Conservation (phyloP, 2,797 vertebrate genomes). For the Spinus olivaceus region DNA sequence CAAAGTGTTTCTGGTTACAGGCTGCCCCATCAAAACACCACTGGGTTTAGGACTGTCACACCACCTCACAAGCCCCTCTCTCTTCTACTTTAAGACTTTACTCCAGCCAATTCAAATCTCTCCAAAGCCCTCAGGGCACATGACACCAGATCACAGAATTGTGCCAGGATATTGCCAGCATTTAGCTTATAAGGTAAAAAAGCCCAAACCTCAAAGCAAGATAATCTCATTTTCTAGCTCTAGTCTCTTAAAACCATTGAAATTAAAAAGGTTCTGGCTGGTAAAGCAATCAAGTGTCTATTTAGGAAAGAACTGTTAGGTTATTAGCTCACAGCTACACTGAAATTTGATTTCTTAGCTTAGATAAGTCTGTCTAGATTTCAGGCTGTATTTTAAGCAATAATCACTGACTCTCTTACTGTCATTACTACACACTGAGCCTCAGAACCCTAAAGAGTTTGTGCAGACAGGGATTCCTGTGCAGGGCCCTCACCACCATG, state of each 20-base stretch:
- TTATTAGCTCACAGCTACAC: background rate
- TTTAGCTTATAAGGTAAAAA: background rate
- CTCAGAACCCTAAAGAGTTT: background rate
- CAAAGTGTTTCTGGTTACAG: background rate
- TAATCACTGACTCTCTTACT: background rate
- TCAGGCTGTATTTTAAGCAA: background rate
- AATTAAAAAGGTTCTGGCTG: background rate
- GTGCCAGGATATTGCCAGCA: background rate
- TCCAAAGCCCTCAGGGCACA: background rate
- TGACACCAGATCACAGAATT: background rate
- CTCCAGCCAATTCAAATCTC: background rate
- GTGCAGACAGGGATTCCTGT: background rate
- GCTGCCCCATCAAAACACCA: background rate
- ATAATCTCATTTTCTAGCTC: background rate
- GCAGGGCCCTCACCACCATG: background rate
- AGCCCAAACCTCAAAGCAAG: background rate
- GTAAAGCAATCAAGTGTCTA: background rate
- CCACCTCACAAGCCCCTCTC: background rate
- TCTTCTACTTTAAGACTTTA: background rate
- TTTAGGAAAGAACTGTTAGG: background rate
- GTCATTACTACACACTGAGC: background rate
- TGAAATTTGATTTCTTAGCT: background rate
- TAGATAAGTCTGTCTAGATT: background rate
- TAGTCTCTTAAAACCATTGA: background rate
- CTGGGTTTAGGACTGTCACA: background rate